Evolutionary conservation across 2,113 vertebrate species (phyloP), one percentile per base, ranked within the genome.

Genomic region (Drymodes brunneopygia): DNA sequence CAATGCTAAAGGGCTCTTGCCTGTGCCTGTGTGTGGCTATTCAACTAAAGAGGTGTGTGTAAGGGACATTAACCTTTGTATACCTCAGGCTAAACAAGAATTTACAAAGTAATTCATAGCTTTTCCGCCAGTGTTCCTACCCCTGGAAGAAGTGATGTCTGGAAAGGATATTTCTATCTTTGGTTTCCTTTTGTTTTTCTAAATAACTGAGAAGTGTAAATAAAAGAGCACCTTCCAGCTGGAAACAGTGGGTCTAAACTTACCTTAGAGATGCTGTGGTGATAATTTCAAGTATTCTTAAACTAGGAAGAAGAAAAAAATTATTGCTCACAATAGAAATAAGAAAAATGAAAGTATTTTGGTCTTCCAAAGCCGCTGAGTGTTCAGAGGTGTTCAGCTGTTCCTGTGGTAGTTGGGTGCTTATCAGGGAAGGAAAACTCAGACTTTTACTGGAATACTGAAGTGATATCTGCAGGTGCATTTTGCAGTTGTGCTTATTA

Each of bases 61-160:
- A n/a, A 42, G 11, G 35, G 36, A 20, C 3, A 5, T 6, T 56
- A 64, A 56, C 2, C 11, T n/a, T 21, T 48, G 2, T 0, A 0
- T 62, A 38, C 5, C 7, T 12, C 12, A 45, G 16, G 38, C 40
- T 75, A 72, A 80, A 64, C 5, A 31, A 12, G 67, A 56, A 11
- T 14, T 88, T 42, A 28, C 11, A 7, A 61, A 31, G 24, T 7
- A 8, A 22, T 45, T 75, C 0, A 15, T 33, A 38, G 5, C 15
- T 69, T 71, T 75, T 13, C 7, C 7, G 4, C 25, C 28, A 10
- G 11, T 62, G 22, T 67, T 86, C 6, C 11, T 11, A 50, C 3
- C 4, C 12, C 4, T 0, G 0, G 2, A 48, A 5, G 5, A 69
- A 64, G 16, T 7, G 44, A 21, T 6, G 3, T 20, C 45, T 70